Percentiles rank a stretch among this genome's conserved stretches.
phyloP scores from a whole-genome alignment of 2,797 vertebrate species.

The Todus mexicanus region DNA sequence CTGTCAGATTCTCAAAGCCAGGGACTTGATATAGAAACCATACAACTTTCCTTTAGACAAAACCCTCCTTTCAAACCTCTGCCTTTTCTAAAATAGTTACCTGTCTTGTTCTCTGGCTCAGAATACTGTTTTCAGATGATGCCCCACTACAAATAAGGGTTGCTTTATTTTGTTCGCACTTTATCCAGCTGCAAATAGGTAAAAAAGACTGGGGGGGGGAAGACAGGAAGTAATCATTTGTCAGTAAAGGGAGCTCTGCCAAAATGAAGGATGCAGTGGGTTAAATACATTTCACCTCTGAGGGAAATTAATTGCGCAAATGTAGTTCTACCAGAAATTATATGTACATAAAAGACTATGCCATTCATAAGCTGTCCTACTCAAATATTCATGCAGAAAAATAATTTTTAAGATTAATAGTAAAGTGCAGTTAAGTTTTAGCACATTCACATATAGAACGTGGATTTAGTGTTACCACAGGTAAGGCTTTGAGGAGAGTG shows the following conservation, averaged over 20 bases:
- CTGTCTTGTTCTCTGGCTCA: background rate
- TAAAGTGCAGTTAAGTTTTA: background rate
- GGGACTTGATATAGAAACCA: background rate
- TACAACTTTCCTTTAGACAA: background rate
- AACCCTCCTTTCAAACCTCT: background rate
- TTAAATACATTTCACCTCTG: background rate
- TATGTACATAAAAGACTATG: background rate
- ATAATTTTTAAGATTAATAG: background rate
- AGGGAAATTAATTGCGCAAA: background rate
- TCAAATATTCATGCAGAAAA: background rate
- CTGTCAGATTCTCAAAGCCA: background rate
- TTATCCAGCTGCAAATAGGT: background rate
- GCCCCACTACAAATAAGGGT: background rate
- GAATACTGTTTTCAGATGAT: background rate
- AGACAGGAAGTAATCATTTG: background rate
- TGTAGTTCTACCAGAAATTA: background rate
- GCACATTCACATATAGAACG: background rate
- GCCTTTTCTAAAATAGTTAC: background rate
- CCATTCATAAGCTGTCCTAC: background rate
- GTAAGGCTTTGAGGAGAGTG: background rate
- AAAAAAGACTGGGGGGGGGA: background rate
- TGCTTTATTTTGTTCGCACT: background rate
- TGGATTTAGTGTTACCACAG: background rate
- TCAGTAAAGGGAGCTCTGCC: background rate
- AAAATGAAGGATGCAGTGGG: background rate